Evolutionary conservation across 2,797 vertebrate species (phyloP).

Genomic region (Pantherophis alleghaniensis): DNA sequence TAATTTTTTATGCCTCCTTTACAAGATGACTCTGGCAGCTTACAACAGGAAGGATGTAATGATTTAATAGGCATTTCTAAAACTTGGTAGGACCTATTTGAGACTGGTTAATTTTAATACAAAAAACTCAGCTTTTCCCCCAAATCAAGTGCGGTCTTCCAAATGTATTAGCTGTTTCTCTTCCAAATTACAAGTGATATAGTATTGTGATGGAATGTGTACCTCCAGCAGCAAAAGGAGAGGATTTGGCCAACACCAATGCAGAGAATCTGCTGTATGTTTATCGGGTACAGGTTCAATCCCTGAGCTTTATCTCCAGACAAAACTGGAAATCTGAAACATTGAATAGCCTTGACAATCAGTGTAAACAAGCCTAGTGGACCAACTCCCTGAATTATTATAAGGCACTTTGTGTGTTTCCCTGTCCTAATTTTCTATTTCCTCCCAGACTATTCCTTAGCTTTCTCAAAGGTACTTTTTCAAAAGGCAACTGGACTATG

Average conservation of each 20-base stretch:
- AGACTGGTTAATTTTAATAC: too few relatives aligned
- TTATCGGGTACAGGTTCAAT: background rate
- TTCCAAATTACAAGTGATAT: too few relatives aligned
- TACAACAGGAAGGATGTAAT: background rate
- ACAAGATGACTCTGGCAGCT: too few relatives aligned
- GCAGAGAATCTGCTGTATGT: background rate
- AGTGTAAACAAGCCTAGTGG: background rate
- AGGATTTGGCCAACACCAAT: too few relatives aligned
- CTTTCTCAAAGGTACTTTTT: too few relatives aligned
- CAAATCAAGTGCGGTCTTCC: too few relatives aligned
- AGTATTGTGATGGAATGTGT: too few relatives aligned
- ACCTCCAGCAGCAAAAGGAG: too few relatives aligned
- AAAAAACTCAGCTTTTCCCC: too few relatives aligned
- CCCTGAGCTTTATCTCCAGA: background rate
- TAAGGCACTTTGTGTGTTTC: background rate
- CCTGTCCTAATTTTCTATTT: background rate
- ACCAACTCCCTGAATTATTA: background rate
- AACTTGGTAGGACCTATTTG: background rate
- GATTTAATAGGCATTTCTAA: background rate
- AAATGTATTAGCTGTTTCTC: too few relatives aligned
- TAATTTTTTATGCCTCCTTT: too few relatives aligned
- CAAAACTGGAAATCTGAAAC: background rate
- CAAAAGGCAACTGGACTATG: too few relatives aligned
- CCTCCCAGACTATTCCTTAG: background rate
- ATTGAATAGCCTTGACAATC: background rate